Evolutionary conservation across 1,140 invertebrate genomes (phyloP).

Genomic region (Drosophila lini): DNA sequence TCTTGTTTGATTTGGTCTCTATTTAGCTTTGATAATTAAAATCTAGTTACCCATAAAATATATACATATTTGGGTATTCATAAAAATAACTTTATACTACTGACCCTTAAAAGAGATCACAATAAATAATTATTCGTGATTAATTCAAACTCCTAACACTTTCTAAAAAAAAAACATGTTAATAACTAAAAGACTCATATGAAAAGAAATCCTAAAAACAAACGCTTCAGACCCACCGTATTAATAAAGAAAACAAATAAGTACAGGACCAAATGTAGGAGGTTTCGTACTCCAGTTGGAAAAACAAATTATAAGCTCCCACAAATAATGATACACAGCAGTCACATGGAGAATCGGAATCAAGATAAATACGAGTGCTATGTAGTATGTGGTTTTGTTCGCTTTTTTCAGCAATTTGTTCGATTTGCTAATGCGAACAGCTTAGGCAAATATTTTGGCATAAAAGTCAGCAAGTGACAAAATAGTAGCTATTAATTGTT

Average conservation of each 20-base stretch:
- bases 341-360: slow-evolving; percentile 31
- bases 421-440: slow-evolving; percentile 68
- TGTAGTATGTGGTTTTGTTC: slow-evolving; percentile 27
- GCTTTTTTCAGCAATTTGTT: slow-evolving; percentile 57
- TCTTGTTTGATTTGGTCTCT: not conserved
- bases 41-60: not conserved
- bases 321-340: slow-evolving; percentile 46
- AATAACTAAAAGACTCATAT: not conserved
- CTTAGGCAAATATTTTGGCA: slow-evolving; percentile 76
- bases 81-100: too few relatives aligned
- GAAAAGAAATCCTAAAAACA: not conserved
- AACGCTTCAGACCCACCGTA: slow-evolving; percentile 5
- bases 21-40: not conserved
- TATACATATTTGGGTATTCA: not conserved
- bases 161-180: too few relatives aligned
- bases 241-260: slow-evolving; percentile 9
- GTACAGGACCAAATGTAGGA: slow-evolving; percentile 13
- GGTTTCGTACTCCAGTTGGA: slow-evolving; percentile 37
- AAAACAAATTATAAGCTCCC: slow-evolving; percentile 59
- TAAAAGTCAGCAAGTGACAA: slow-evolving; percentile 71
- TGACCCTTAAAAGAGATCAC: too few relatives aligned
- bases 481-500: slow-evolving; percentile 78
- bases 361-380: slow-evolving; percentile 47
- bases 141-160: too few relatives aligned
- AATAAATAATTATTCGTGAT: not conserved